Conservation (phyloP, 1,140 invertebrate genomes). For the Drosophila punjabiensis region DNA sequence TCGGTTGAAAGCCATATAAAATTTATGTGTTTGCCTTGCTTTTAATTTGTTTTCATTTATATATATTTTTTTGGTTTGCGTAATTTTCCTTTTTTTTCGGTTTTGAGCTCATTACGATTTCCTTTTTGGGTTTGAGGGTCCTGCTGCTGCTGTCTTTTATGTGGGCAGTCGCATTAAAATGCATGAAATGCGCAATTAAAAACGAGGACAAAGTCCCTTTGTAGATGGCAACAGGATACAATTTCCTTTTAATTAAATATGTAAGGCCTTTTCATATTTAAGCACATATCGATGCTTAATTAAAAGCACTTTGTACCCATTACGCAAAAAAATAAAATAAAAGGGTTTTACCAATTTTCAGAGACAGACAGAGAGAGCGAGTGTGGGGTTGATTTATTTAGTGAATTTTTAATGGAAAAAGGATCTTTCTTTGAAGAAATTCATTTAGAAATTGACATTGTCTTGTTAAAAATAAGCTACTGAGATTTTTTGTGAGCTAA, state of each 20-base stretch:
- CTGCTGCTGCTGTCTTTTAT: constrained; percentile 49
- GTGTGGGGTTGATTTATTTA: no score
- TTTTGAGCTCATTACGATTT: constrained; percentile 44
- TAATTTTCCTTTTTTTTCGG: constrained; percentile 28
- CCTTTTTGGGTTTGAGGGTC: constrained; percentile 13
- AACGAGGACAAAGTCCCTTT: constrained; percentile 39
- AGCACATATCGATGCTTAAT: constrained; percentile 71
- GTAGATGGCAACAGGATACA: constrained; percentile 34
- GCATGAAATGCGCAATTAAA: constrained; percentile 50
- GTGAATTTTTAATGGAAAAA: background rate
- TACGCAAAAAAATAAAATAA: constrained; percentile 14
- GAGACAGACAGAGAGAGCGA: background rate
- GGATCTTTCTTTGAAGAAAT: background rate
- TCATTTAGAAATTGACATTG: no score
- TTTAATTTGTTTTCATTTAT: constrained; percentile 53
- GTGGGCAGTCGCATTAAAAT: constrained; percentile 68
- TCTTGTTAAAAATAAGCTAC: background rate
- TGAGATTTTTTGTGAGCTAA: no score
- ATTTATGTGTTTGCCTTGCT: constrained; percentile 58
- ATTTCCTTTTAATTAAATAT: constrained; percentile 76
- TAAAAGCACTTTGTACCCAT: constrained; percentile 49
- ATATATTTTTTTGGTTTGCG: constrained; percentile 19
- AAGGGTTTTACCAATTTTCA: constrained; percentile 3
- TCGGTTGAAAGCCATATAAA: constrained; percentile 36
- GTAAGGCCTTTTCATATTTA: constrained; percentile 46